phyloP scores from a whole-genome alignment of 2,888 invertebrate species.

The Reticulitermes lucifugus region DNA sequence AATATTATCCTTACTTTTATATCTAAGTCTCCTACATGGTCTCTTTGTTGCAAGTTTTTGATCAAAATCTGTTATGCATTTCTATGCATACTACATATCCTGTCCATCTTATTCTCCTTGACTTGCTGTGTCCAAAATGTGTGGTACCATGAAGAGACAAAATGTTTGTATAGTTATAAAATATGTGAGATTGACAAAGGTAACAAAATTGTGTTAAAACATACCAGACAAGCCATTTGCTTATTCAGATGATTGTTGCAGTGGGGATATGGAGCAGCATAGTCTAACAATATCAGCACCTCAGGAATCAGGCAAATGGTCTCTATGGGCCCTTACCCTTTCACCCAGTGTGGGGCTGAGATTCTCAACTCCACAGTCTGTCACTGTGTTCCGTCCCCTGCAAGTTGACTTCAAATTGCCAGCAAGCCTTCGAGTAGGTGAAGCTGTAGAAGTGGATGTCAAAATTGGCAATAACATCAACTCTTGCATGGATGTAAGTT shows the following conservation, averaged over 20 bases:
- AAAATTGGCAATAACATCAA: conserved; percentile 76
- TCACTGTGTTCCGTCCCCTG: conserved; percentile 73
- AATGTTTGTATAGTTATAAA: too few relatives aligned
- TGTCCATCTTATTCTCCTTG: too few relatives aligned
- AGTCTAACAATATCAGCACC: conserved; percentile 69
- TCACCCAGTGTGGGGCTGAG: conserved; percentile 64
- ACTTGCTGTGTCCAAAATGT: too few relatives aligned
- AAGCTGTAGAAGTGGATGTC: conserved; percentile 75
- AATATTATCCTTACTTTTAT: too few relatives aligned
- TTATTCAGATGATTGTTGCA: neutral
- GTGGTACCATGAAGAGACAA: too few relatives aligned
- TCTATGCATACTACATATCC: too few relatives aligned
- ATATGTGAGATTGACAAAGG: too few relatives aligned
- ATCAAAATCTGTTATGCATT: too few relatives aligned
- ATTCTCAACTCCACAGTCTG: conserved; percentile 71
- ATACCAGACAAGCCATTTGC: neutral
- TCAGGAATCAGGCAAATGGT: conserved; percentile 74
- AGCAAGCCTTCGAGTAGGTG: conserved; percentile 71
- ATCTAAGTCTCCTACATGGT: too few relatives aligned
- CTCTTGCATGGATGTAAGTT: conserved; percentile 77
- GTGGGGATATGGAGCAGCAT: neutral
- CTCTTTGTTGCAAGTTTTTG: too few relatives aligned
- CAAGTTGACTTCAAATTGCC: conserved; percentile 73
- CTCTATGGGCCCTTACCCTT: conserved; percentile 72
- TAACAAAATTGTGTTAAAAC: too few relatives aligned